These are phyloP conservation scores for Hypomecis punctinalis DNA, from an alignment of 2,888 invertebrate species.

Conservation along the genomic window DNA sequence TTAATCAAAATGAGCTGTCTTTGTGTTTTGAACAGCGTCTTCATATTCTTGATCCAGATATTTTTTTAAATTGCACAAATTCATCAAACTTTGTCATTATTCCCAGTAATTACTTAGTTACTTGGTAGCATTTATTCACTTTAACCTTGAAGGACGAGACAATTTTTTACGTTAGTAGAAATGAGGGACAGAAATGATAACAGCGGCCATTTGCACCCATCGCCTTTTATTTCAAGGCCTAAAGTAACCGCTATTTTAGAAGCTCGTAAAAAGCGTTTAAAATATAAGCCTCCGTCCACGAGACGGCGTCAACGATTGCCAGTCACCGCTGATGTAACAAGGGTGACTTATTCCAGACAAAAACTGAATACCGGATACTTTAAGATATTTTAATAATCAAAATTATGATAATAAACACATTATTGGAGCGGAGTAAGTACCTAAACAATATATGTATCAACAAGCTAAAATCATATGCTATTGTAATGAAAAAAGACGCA, in stretches of 20 bases:
- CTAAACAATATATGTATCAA: no score
- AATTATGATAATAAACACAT: no score
- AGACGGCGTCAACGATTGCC: constrained; percentile 17
- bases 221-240: constrained; percentile 9
- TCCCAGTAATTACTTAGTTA: background rate
- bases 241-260: constrained; percentile 14
- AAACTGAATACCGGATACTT: background rate
- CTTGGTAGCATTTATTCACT: background rate
- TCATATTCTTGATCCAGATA: no score
- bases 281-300: constrained; percentile 11
- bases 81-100: no score
- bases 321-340: constrained; percentile 20
- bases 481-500: no score
- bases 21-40: no score
- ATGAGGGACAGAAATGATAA: background rate
- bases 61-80: no score
- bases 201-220: background rate
- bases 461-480: no score
- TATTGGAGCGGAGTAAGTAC: no score
- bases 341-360: constrained; percentile 1
- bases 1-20: no score
- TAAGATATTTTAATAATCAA: no score
- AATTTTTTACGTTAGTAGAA: background rate
- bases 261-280: constrained; percentile 23
- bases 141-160: background rate